A percentile compares a stretch with the other conserved stretches of the same genome.
These are phyloP conservation scores for Melanotaenia duboulayi DNA, from an alignment of 2,113 vertebrate genomes.

Conservation along the genomic window DNA sequence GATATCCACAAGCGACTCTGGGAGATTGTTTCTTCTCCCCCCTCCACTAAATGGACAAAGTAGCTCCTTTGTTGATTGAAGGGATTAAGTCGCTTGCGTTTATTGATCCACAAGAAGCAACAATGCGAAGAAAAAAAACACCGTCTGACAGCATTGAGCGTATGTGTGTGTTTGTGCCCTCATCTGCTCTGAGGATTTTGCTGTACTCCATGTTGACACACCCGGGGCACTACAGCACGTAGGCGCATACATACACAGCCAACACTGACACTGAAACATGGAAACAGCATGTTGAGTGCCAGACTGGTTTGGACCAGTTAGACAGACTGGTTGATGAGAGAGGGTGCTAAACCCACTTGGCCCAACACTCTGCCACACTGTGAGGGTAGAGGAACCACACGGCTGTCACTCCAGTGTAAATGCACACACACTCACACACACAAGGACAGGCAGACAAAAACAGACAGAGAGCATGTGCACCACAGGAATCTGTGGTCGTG, in stretches of 20 bases:
- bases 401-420: constrained; percentile 74
- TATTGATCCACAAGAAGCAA: constrained; percentile 50
- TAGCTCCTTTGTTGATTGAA: constrained; percentile 55
- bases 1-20: constrained; percentile 39
- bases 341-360: constrained; percentile 76
- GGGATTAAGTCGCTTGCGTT: constrained; percentile 56
- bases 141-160: constrained; percentile 23
- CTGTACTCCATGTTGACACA: constrained; percentile 16
- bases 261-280: constrained; percentile 34
- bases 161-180: constrained; percentile 11
- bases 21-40: constrained; percentile 67
- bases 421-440: constrained; percentile 60
- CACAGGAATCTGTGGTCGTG: constrained; percentile 83
- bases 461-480: constrained; percentile 68
- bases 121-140: constrained; percentile 26
- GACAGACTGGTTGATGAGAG: constrained; percentile 73
- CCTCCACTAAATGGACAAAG: constrained; percentile 33
- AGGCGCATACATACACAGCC: constrained; percentile 21
- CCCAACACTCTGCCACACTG: constrained; percentile 60
- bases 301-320: constrained; percentile 64
- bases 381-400: constrained; percentile 71
- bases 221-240: constrained; percentile 18
- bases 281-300: constrained; percentile 39
- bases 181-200: constrained; percentile 27
- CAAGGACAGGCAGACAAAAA: constrained; percentile 67